Base-by-base conservation (phyloP, 2,113 vertebrate species). In the Spea bombifrons region DNA sequence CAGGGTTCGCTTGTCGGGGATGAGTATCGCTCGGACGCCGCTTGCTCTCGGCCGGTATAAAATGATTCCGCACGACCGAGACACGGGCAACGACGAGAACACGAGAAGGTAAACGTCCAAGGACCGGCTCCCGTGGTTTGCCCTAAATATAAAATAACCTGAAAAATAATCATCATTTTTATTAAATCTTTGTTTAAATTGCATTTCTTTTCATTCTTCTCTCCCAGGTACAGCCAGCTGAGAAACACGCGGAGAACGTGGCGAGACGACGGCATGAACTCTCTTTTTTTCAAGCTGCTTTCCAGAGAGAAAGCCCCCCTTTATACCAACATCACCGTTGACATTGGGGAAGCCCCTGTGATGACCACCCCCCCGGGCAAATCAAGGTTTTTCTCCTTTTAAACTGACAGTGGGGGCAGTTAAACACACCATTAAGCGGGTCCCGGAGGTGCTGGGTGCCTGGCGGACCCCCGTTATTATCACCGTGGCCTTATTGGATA, bases 211-310 rank as follows among this genome's bases (percentile, higher is more conserved):
- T 13, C n/a, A n/a, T 13, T 52, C 2, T 13, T 66, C 4, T n/a
- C n/a, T 4, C 8, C 6, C 50, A 80, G 77, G 15, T n/a, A 59
- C 8, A 44, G 71, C 78, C 81, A 82, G 30, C 49, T 43, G 4
- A 82, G 82, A 3, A 80, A 84, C 57, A 89, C 87, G 30, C 78
- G 76, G 15, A 84, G 76, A 71, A 89, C 84, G 3, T 91, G 90
- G 90, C 89, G 83, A 72, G 85, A 85, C 2, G 89, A 91, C n/a
- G 90, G 90, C 69, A 91, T 90, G 88, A 91, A 91, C 70, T 89
- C 90, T 0, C 47, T 91, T n/a, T 83, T 86, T 9, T 91, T 87
- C 84, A 89, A 70, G 50, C 82, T 90, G 5, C 77, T 90, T 76
- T 85, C 86, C 50, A 85, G 83, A 55, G 85, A 80, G 45, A 81